Conservation (phyloP, 2,113 vertebrate genomes). For the Morone saxatilis region DNA sequence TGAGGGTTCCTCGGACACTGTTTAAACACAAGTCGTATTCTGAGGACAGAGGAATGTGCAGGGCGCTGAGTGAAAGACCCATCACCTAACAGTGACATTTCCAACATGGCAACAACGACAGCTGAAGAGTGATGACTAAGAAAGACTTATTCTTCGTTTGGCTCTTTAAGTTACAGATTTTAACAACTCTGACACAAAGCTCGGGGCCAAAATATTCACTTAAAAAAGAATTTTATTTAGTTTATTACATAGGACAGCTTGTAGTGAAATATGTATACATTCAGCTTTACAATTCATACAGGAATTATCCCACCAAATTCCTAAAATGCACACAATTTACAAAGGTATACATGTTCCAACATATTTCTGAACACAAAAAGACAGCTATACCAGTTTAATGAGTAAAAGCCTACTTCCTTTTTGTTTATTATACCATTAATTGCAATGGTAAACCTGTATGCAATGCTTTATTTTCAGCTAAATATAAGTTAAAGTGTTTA, state of each 20-base stretch:
- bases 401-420: slow-evolving; percentile 62
- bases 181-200: slow-evolving; percentile 12
- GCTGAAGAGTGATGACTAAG: not conserved
- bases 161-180: not conserved
- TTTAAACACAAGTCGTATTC: slow-evolving; percentile 75
- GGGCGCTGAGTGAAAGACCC: slow-evolving; percentile 57
- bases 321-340: slow-evolving; percentile 74
- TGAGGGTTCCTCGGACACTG: slow-evolving; percentile 75
- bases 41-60: slow-evolving; percentile 71
- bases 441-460: slow-evolving; percentile 44
- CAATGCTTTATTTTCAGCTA: slow-evolving; percentile 32
- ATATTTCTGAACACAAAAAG: slow-evolving; percentile 46
- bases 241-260: slow-evolving; percentile 73
- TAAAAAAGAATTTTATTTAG: slow-evolving; percentile 71
- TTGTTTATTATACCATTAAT: slow-evolving; percentile 32
- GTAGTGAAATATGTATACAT: slow-evolving; percentile 74
- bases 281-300: slow-evolving; percentile 75
- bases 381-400: slow-evolving; percentile 52
- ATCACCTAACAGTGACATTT: slow-evolving; percentile 81
- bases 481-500: slow-evolving; percentile 64
- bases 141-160: not conserved
- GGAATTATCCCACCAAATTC: slow-evolving; percentile 52
- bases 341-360: slow-evolving; percentile 59
- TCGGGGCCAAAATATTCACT: slow-evolving; percentile 9
- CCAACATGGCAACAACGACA: slow-evolving; percentile 71